Conservation (phyloP, 2,113 vertebrate genomes). For the Corythornis madagascariensis region DNA sequence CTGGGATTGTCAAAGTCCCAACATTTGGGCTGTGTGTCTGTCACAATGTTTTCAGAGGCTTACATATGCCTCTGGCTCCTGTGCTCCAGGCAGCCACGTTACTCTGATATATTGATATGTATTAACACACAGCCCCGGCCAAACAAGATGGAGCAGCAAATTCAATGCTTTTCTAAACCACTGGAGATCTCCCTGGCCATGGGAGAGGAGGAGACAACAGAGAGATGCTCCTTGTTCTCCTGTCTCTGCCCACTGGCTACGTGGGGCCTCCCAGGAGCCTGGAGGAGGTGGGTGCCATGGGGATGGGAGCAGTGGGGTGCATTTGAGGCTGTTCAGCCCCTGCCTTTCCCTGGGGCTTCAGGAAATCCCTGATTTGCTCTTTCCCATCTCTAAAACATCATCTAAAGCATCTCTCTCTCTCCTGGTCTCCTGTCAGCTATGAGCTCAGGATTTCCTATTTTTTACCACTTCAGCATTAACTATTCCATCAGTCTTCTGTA, state of each 20-base stretch:
- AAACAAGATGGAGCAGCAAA: neutral
- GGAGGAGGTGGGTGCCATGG: accelerated
- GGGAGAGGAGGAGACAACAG: neutral
- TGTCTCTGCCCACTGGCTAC: neutral
- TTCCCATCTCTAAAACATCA: neutral
- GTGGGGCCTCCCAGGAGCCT: neutral
- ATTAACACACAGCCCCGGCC: neutral
- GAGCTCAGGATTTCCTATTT: neutral
- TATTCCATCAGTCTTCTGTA: neutral
- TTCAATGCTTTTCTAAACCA: neutral
- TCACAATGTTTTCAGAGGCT: neutral
- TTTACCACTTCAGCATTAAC: neutral
- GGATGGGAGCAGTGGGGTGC: neutral
- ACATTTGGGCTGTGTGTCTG: neutral
- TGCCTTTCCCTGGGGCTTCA: accelerated
- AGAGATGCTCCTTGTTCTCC: neutral
- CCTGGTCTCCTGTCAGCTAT: neutral
- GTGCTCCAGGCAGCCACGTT: neutral
- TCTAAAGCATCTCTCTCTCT: no score
- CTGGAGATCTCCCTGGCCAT: neutral
- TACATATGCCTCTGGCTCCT: neutral
- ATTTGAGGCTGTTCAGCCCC: neutral
- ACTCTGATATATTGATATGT: neutral
- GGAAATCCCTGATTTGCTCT: neutral
- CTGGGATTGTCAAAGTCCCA: neutral